These are phyloP conservation scores for Ceraclea dissimilis DNA, from an alignment of 2,888 invertebrate genomes.

Conservation along the genomic window DNA sequence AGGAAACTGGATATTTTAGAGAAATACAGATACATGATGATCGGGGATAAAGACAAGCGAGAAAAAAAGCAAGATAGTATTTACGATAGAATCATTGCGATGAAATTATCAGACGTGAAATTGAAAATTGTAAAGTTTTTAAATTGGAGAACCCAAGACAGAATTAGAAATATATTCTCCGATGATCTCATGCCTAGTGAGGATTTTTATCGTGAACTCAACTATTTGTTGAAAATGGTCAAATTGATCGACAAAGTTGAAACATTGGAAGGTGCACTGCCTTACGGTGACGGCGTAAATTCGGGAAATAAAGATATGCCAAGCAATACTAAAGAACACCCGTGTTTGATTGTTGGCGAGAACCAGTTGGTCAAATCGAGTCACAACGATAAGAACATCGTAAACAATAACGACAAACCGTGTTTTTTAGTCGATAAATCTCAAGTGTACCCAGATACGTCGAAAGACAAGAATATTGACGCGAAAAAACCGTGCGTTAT, in stretches of 20 bases:
- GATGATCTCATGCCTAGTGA: neutral
- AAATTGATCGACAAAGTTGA: conserved; percentile 1
- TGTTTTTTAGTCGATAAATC: neutral
- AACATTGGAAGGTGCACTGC: neutral
- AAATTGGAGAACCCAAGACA: conserved; percentile 9
- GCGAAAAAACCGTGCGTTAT: neutral
- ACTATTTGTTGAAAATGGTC: conserved; percentile 6
- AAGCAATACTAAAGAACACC: neutral
- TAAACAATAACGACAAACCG: conserved; percentile 6
- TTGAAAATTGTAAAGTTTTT: conserved; percentile 5
- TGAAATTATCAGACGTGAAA: conserved; percentile 1
- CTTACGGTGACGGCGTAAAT: neutral
- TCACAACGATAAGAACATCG: neutral
- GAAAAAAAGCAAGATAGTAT: neutral
- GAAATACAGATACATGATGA: neutral
- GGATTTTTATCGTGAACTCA: conserved; percentile 9
- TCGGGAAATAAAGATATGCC: neutral
- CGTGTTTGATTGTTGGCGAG: neutral
- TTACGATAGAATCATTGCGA: neutral
- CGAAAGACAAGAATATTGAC: neutral
- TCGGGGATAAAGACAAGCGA: neutral
- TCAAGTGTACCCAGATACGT: neutral
- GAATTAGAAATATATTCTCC: neutral
- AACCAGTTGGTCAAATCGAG: neutral
- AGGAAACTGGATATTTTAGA: conserved; percentile 2